Evolutionary conservation across 2,888 invertebrate genomes (phyloP).

Genomic region (Melipona beecheii): DNA sequence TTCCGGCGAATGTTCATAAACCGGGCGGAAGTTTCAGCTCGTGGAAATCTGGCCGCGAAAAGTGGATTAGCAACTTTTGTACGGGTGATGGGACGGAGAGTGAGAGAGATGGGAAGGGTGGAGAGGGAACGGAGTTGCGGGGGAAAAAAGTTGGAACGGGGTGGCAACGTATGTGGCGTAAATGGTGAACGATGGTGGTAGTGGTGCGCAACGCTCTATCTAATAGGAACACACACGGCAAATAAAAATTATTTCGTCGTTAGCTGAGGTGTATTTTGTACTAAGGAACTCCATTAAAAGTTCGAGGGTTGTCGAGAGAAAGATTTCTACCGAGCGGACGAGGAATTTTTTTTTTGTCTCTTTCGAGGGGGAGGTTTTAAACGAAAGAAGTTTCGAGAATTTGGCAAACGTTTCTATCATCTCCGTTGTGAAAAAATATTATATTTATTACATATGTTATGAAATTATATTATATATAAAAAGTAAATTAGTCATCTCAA

Average conservation of each 20-base stretch:
- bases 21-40: not conserved
- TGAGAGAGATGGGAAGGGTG: not conserved
- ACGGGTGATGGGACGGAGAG: not conserved
- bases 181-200: not conserved
- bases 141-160: not conserved
- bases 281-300: not conserved
- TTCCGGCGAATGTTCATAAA: slow-evolving; percentile 21
- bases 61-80: slow-evolving; percentile 28
- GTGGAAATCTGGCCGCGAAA: not conserved
- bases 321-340: not conserved
- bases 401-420: too few relatives aligned
- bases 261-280: not conserved
- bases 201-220: not conserved
- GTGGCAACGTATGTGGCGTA: not conserved
- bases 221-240: not conserved
- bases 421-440: too few relatives aligned
- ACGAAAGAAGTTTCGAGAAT: too few relatives aligned
- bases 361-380: too few relatives aligned
- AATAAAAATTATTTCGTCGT: not conserved
- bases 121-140: not conserved
- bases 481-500: too few relatives aligned
- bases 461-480: too few relatives aligned
- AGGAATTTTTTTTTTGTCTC: not conserved
- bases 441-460: too few relatives aligned
- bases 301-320: not conserved